Evolutionary conservation across 2,888 invertebrate genomes (phyloP), one percentile per base, ranked within the genome.

Genomic region (Griposia aprilina): DNA sequence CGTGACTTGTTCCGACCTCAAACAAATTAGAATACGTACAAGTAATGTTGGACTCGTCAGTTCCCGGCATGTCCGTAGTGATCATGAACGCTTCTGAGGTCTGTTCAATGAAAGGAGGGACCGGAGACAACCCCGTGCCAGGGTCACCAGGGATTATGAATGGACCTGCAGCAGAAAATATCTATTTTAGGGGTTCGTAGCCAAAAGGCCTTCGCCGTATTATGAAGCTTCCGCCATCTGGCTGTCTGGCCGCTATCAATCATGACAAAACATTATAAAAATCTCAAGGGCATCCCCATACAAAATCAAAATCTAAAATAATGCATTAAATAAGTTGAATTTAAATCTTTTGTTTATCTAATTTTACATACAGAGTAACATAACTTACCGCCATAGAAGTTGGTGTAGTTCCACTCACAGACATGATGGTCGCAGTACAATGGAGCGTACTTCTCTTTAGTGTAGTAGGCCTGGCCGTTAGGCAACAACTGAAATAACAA

Each of bases 391-490:
- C 96, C 96, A 80, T 96, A 97, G 76, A 95, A 95, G 87, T 96
- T 97, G 5, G 96, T 96, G 82, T 94, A 92, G 82, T 96, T 96
- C 96, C 96, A 97, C 81, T 97, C 96, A 84, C 96, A 97, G 2
- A 96, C 96, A 62, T 96, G 96, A 26, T 97, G 96, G 75, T 96
- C 94, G 76, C 96, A 97, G 1, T 83, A 86, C 30, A 97, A 59
- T 0, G 96, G 96, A 0, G 95, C 90, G 17, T 79, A 90, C 0
- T 75, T 83, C 86, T 97, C 96, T 76, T 95, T 96, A 0, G 96
- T 96, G 87, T 97, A 97, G 83, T 93, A 96, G 0, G 95, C 90
- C 59, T 94, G 93, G 0, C 96, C 96, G 78, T 96, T 96, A 0
- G 96, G 96, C 57, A 95, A 50, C 11, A 89, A 86, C 96, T 96